Conservation (phyloP, 2,113 vertebrate genomes). For the Callionymus lyra region DNA sequence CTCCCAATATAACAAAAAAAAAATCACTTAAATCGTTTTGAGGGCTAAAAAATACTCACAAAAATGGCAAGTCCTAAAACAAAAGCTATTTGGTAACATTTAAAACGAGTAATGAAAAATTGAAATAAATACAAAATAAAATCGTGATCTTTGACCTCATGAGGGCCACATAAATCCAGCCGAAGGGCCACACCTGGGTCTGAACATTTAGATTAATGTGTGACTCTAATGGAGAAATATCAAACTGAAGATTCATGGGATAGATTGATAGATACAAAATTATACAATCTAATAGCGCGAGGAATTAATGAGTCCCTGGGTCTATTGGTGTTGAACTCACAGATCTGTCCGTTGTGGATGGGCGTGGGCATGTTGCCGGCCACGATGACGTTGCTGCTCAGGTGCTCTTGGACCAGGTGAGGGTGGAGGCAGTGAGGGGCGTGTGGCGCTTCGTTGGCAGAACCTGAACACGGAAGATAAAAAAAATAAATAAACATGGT, state of each 20-base stretch:
- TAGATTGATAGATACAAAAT: no score
- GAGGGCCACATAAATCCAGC: no score
- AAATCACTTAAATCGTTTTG: no score
- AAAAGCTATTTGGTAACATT: slow-evolving; percentile 31
- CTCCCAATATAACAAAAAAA: no score
- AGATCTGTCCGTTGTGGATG: slow-evolving; percentile 94
- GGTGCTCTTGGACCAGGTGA: slow-evolving; percentile 93
- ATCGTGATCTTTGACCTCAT: no score
- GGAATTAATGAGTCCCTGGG: no score
- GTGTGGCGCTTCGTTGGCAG: slow-evolving; percentile 84
- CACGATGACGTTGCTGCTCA: slow-evolving; percentile 91
- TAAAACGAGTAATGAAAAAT: slow-evolving; percentile 9
- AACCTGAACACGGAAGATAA: slow-evolving; percentile 70
- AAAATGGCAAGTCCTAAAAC: no score
- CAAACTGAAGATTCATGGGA: no score
- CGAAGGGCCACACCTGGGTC: no score
- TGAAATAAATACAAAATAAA: slow-evolving; percentile 7
- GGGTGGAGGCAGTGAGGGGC: slow-evolving; percentile 90
- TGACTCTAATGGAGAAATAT: neutral
- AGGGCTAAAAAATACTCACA: no score
- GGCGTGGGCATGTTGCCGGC: slow-evolving; percentile 81
- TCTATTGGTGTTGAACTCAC: slow-evolving; percentile 67
- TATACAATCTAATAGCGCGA: no score
- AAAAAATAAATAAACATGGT: no score
- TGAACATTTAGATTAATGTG: neutral